A percentile compares a stretch with the other conserved stretches of the same genome.
phyloP scores from a whole-genome alignment of 92 coral and sea anemone species.

The Parazoanthus atlanticus region DNA sequence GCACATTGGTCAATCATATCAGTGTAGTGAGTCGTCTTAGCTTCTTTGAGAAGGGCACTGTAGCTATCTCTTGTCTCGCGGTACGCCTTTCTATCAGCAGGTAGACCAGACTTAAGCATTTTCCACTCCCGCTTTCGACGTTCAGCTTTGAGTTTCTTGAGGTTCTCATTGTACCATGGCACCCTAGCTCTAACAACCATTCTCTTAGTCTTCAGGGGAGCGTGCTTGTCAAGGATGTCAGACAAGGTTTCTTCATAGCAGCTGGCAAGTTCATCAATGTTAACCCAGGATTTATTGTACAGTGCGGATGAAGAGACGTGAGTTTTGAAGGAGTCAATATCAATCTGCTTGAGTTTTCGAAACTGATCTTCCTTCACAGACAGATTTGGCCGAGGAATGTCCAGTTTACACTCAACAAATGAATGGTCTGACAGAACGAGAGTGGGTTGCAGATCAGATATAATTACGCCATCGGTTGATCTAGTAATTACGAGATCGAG shows the following conservation, averaged over 20 bases:
- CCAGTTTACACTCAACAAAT: conserved; percentile 37
- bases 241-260: conserved; percentile 16
- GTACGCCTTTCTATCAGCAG: conserved; percentile 3
- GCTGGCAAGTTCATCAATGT: background rate
- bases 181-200: background rate
- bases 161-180: background rate
- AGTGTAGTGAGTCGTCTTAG: conserved; percentile 18
- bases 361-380: conserved; percentile 46
- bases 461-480: conserved; percentile 25
- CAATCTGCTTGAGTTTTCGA: conserved; percentile 45
- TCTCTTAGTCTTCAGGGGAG: background rate
- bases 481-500: conserved; percentile 25
- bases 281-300: background rate
- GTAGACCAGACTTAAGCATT: conserved; percentile 21
- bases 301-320: conserved; percentile 12
- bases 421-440: conserved; percentile 49
- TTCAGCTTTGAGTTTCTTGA: conserved; percentile 7
- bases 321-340: conserved; percentile 43
- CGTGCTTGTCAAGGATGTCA: conserved; percentile 23
- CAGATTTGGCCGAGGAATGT: conserved; percentile 38
- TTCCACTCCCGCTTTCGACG: conserved; percentile 31
- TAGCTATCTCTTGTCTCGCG: conserved; percentile 7
- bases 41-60: conserved; percentile 32
- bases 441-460: conserved; percentile 21
- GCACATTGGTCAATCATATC: conserved; percentile 46